phyloP scores from a whole-genome alignment of 2,113 vertebrate genomes.

The Coptodon bakossiorum region DNA sequence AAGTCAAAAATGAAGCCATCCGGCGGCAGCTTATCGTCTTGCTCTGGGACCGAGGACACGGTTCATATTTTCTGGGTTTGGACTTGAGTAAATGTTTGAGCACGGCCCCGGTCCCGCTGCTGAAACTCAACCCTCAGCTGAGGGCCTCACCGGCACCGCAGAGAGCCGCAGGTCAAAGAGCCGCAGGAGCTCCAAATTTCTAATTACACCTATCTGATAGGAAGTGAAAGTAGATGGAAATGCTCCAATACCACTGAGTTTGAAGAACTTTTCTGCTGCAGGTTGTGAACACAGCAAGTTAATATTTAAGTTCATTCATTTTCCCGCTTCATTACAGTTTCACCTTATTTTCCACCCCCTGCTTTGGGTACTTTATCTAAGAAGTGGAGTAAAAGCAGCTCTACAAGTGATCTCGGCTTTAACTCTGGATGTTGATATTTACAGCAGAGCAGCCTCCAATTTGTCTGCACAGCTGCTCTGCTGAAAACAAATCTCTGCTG shows the following conservation, averaged over 20 bases:
- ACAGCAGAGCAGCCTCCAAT: accelerated
- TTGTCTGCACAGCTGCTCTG: neutral
- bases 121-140: neutral
- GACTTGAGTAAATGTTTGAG: neutral
- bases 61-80: neutral
- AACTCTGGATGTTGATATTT: neutral
- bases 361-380: neutral
- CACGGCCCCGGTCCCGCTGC: neutral
- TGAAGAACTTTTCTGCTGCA: neutral
- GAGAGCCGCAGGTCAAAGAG: neutral
- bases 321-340: neutral
- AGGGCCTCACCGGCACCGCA: accelerated
- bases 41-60: neutral
- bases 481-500: neutral
- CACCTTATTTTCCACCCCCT: neutral
- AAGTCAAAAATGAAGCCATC: neutral
- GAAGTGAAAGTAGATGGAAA: neutral
- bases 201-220: neutral
- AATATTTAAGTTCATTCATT: neutral
- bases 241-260: neutral
- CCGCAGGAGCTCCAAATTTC: neutral
- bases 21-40: neutral
- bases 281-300: neutral
- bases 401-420: neutral
- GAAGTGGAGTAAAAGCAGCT: neutral